Evolutionary conservation across 1,140 invertebrate genomes (phyloP).

Genomic region (Rhopalosiphum maidis): DNA sequence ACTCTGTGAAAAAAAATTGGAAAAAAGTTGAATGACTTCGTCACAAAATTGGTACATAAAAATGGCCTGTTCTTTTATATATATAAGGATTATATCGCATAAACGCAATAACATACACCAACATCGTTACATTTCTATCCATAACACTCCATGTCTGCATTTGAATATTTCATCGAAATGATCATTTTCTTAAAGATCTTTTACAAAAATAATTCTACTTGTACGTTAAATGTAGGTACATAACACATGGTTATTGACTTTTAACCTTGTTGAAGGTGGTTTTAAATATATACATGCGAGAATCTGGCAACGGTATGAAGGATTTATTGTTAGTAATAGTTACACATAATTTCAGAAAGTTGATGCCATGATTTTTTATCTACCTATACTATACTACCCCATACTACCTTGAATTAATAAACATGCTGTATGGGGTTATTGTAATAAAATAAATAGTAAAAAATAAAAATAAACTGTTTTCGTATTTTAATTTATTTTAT

Average conservation of each 20-base stretch:
- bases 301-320: slow-evolving; percentile 5
- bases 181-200: background rate
- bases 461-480: background rate
- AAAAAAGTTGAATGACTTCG: too few relatives aligned
- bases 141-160: background rate
- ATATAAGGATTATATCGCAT: too few relatives aligned
- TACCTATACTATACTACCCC: background rate
- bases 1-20: too few relatives aligned
- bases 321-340: background rate
- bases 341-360: background rate
- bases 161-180: too few relatives aligned
- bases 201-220: background rate
- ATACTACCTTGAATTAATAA: too few relatives aligned
- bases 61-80: too few relatives aligned
- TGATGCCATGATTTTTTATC: background rate
- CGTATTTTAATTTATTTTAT: background rate
- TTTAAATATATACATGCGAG: slow-evolving; percentile 32
- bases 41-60: too few relatives aligned
- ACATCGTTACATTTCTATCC: background rate
- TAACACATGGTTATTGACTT: background rate
- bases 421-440: too few relatives aligned
- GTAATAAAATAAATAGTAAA: too few relatives aligned
- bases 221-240: background rate
- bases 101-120: background rate
- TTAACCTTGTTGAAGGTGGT: slow-evolving; percentile 52